These are phyloP conservation scores for Chrysomela aeneicollis DNA, from an alignment of 2,888 invertebrate genomes.

Conservation along the genomic window DNA sequence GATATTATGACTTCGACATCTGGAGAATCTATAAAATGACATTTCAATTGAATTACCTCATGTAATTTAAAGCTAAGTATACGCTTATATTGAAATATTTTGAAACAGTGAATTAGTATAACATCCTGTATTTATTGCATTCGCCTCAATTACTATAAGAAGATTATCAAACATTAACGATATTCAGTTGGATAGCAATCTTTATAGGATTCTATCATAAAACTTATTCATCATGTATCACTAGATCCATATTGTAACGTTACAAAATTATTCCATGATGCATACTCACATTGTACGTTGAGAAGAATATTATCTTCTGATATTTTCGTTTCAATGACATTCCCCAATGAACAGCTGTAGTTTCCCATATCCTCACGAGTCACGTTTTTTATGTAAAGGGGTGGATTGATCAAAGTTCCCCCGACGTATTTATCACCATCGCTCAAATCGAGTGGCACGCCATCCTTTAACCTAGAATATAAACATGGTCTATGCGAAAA, in stretches of 20 bases:
- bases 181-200: no score
- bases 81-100: no score
- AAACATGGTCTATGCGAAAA: no score
- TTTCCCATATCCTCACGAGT: conserved; percentile 82
- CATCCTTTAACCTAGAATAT: conserved; percentile 73
- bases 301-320: conserved; percentile 79
- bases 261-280: no score
- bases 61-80: no score
- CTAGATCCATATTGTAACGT: no score
- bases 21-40: conserved; percentile 73
- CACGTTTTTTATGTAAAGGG: conserved; percentile 79
- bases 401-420: conserved; percentile 77
- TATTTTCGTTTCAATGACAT: conserved; percentile 78
- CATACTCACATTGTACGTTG: conserved; percentile 82
- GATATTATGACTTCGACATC: conserved; percentile 80
- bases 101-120: no score
- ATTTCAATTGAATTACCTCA: not conserved
- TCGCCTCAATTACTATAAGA: no score
- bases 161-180: no score
- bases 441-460: conserved; percentile 66
- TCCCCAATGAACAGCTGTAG: conserved; percentile 83
- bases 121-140: no score
- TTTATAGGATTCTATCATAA: no score
- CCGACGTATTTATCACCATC: conserved; percentile 75
- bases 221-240: no score